phyloP scores from a whole-genome alignment of 2,797 vertebrate species.

The Chrosomus eos region DNA sequence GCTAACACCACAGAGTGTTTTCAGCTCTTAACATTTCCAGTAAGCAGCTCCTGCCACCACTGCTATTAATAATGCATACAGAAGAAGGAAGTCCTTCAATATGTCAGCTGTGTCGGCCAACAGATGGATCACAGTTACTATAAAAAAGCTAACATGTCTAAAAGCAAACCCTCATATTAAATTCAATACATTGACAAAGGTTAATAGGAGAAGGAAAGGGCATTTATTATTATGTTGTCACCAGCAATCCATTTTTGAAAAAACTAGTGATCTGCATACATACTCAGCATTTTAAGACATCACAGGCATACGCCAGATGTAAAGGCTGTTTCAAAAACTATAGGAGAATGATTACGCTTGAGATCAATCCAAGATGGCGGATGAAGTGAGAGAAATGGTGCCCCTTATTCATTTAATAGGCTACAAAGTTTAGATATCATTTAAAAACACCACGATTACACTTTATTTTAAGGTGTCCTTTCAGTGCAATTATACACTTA shows the following conservation, averaged over 20 bases:
- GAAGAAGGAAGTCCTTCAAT: slow-evolving; percentile 35
- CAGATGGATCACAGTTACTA: slow-evolving; percentile 49
- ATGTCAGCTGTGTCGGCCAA: slow-evolving; percentile 18
- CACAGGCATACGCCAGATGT: not conserved
- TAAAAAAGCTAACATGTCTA: slow-evolving; percentile 15
- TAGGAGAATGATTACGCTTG: not conserved
- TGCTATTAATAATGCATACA: slow-evolving; percentile 46
- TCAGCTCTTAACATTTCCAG: slow-evolving; percentile 34
- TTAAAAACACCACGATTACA: too few relatives aligned
- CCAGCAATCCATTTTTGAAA: slow-evolving; percentile 31
- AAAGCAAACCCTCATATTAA: slow-evolving; percentile 30
- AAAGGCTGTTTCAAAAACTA: not conserved
- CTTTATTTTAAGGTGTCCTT: too few relatives aligned
- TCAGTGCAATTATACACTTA: too few relatives aligned
- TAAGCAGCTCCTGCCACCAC: not conserved
- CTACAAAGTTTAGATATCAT: too few relatives aligned
- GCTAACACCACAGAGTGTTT: slow-evolving; percentile 4
- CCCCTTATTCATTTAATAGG: too few relatives aligned
- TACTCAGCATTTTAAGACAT: not conserved
- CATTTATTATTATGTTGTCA: slow-evolving; percentile 53
- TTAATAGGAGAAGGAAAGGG: slow-evolving; percentile 45
- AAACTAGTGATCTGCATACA: not conserved
- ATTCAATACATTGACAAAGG: slow-evolving; percentile 47
- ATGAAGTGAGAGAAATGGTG: not conserved
- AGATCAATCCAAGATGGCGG: not conserved